Conservation (phyloP, 2,113 vertebrate species). For the Ctenomys sociabilis region DNA sequence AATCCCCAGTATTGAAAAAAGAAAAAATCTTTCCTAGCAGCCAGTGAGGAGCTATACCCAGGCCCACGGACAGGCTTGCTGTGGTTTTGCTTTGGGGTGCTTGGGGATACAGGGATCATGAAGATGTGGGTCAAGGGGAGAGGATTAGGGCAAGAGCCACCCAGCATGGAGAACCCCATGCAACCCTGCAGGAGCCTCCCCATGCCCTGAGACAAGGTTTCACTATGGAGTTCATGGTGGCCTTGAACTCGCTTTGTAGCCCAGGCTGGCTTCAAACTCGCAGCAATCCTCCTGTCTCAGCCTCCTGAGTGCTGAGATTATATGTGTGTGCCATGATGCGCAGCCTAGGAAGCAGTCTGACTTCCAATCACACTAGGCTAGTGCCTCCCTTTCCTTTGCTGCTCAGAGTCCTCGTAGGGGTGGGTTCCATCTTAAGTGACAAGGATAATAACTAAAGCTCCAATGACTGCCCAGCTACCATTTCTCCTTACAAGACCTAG, state of each 20-base stretch:
- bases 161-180: neutral
- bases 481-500: neutral
- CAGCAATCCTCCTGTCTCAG: neutral
- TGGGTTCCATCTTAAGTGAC: neutral
- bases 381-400: neutral
- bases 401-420: neutral
- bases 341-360: neutral
- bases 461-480: fast-evolving
- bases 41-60: neutral
- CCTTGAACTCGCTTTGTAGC: neutral
- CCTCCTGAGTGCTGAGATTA: neutral
- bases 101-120: neutral
- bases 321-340: fast-evolving
- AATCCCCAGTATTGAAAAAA: neutral
- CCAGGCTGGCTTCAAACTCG: neutral
- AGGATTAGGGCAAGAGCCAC: neutral
- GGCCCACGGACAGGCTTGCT: neutral
- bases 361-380: neutral
- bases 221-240: neutral
- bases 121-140: neutral
- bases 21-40: neutral
- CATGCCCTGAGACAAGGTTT: neutral
- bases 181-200: too few species aligned
- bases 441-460: neutral
- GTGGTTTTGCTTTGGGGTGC: neutral